Base-by-base conservation (phyloP, 2,797 vertebrate genomes). In the Florisuga fusca region DNA sequence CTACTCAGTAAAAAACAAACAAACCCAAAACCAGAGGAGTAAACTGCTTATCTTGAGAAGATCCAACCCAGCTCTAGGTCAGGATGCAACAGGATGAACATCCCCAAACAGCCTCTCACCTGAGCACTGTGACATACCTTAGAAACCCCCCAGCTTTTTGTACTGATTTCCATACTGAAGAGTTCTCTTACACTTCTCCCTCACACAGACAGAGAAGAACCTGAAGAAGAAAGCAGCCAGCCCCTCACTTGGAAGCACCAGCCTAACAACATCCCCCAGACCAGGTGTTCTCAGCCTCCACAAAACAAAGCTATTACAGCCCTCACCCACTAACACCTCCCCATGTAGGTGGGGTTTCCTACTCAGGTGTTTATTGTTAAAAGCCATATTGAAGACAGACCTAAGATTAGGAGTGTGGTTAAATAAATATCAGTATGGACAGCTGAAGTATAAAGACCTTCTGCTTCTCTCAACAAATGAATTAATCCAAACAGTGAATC, bases 391-490 rank as follows among this genome's bases (percentile, higher is more conserved):
- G n/a, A 63, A 45, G 20, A 29, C 20, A 46, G 41, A 27, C 18
- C 48, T 14, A 22, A 43, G 25, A 9, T 6, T 15, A 15, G 7
- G 16, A 16, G 6, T 0, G 2, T 21, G 14, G 3, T 78, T 61
- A 19, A 91, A 45, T 36, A 26, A 50, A 61, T 15, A 80, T 1
- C 10, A 53, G 1, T 8, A 0, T 0, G 1, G 45, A 19, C 34
- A 69, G 19, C 0, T 12, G 12, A 23, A 58, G 33, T 0, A 4
- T 10, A 5, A 57, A 53, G 31, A 17, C 3, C 4, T 15, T 50
- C 33, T 57, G 17, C 45, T 58, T 64, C 51, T 26, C 50, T 55
- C 33, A 68, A 1, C 4, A 10, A 29, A 21, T 8, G 21, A 33
- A 27, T 15, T 2, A 55, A 12, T 17, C 25, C 27, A 17, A n/a